Evolutionary conservation across 2,113 vertebrate genomes (phyloP).

Genomic region (Xyrauchen texanus): DNA sequence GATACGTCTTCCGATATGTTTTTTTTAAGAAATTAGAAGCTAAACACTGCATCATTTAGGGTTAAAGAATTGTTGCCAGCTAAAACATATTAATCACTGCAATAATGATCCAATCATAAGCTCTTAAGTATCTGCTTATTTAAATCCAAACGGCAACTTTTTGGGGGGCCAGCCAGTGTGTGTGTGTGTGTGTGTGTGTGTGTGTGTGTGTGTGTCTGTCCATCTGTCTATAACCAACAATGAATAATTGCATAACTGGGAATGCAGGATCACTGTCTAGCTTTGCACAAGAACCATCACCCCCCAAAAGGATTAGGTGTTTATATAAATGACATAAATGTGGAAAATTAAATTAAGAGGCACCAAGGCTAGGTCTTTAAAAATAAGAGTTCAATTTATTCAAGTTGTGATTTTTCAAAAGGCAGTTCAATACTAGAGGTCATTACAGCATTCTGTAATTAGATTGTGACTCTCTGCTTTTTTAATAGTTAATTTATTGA

Average conservation of each 20-base stretch:
- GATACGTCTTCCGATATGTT: too few relatives aligned
- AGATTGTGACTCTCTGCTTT: constrained; percentile 9
- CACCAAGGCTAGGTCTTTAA: not conserved
- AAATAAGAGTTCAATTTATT: not conserved
- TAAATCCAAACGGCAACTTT: too few relatives aligned
- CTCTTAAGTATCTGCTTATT: too few relatives aligned
- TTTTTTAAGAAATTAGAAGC: too few relatives aligned
- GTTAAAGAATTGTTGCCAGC: too few relatives aligned
- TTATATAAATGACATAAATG: not conserved
- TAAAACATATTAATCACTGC: too few relatives aligned
- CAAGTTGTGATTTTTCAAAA: not conserved
- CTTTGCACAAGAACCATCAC: not conserved
- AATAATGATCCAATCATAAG: too few relatives aligned
- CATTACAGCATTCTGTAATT: constrained; percentile 6
- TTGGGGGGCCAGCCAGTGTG: too few relatives aligned
- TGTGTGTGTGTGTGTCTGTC: too few relatives aligned
- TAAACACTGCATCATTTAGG: too few relatives aligned
- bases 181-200: too few relatives aligned
- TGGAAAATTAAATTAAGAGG: not conserved
- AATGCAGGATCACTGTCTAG: not conserved
- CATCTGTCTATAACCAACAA: not conserved
- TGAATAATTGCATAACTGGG: not conserved
- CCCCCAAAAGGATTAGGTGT: not conserved
- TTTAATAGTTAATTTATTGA: constrained; percentile 18
- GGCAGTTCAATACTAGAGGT: not conserved